Evolutionary conservation across 2,888 invertebrate genomes (phyloP), one percentile per base, ranked within the genome.

Genomic region (Cecidostiba fungosa): DNA sequence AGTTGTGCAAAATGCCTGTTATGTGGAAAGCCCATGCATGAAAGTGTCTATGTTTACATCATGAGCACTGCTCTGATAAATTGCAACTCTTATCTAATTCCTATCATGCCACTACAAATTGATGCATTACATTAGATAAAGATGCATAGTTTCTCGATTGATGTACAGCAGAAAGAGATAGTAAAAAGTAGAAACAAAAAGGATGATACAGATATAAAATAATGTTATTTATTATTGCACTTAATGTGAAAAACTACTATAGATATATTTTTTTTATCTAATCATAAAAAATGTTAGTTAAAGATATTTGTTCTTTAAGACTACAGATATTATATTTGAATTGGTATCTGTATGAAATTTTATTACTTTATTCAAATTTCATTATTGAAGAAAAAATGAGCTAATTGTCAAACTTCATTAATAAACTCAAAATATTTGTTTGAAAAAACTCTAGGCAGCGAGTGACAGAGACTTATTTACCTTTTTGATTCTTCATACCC

Each of bases 31-130:
- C 32, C 54, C 50, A 73, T 39, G 19, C 50, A 73, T 39, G 19
- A 23, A 19, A 26, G 39, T 50, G 47, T 10, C 29, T 77, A 6
- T 59, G 76, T 77, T 77, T 82, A 74, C 43, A 43, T 26, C 62
- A 43, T 26, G 76, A 69, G 14, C 26, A 19, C 5, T 23, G 29
- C 70, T 29, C 3, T 39, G 50, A 82, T 82, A 82, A 82, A 77
- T 77, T 39, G 12, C 16, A 6, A 32, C 32, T 69, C 69, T 82
- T 82, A 77, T 82, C 77, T 77, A 39, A 70, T 77, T 82, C n/a
- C 32, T 76, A 59, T 26, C 70, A 77, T 77, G 77, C n/a, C 16
- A 69, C 3, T 54, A n/a, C 39, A 59, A 54, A 70, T 70, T 23
- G n/a, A 39, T 23, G 23, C 29, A n/a, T 19, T 59, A n/a, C n/a